Evolutionary conservation across 2,113 vertebrate genomes (phyloP), one percentile per base, ranked within the genome.

Genomic region (Genyomyrus donnyi): DNA sequence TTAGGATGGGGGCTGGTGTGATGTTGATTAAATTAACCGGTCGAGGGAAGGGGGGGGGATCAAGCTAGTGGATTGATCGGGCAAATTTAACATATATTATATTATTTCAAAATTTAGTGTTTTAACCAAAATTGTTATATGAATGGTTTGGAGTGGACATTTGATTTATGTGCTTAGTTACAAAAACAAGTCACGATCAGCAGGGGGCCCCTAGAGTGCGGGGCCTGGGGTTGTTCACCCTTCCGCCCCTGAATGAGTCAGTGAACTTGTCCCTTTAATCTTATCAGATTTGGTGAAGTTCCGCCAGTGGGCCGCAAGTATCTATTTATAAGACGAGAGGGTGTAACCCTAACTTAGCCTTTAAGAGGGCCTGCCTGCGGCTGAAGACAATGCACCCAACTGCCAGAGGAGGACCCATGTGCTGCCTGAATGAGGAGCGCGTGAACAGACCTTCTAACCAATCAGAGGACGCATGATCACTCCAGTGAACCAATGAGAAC

Each of bases 371-470:
- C 48, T 62, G 53, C 35, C 13, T n/a, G 10, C 35, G 17, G 35
- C 87, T 62, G 7, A 27, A 88, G 21, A 88, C 53, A 62, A 88
- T 88, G 56, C 53, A 58, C 13, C 46, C 46, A 86, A 74, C 83
- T 77, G 31, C 48, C 46, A 48, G 83, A 31, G 84, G 90, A 77
- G 11, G 53, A 77, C 53, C 27, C 94, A 94, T 90, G 90, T 21
- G 10, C 42, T 88, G 85, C 7, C 42, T 27, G 93, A 92, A 48
- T 95, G 94, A 88, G 86, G 45, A 19, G n/a, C 4, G 86, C 94
- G 90, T 95, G 95, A 27, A 87, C 90, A 87, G 27, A 5, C 31
- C 24, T 83, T 9, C 86, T 56, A 88, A 85, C 95, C 93, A 94
- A 93, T 93, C 90, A 92, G 89, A 90, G 83, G 70, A 27, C 2